These are phyloP conservation scores for Zygogramma bicolorata DNA, from an alignment of 2,888 invertebrate species.

Conservation along the genomic window DNA sequence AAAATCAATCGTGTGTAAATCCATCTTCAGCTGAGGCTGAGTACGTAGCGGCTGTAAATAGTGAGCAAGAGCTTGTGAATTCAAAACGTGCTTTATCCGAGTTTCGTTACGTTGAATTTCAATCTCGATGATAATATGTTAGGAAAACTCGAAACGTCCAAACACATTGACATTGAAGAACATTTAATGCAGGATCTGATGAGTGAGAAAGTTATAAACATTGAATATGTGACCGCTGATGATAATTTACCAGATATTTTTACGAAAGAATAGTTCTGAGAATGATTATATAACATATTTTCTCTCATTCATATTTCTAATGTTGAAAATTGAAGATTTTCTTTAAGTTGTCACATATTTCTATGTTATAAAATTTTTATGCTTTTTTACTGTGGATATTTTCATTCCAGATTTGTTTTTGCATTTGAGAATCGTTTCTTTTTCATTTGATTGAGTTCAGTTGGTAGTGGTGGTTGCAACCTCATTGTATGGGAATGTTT, in stretches of 20 bases:
- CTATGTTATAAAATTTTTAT: neutral
- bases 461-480: too few relatives aligned
- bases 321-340: constrained; percentile 17
- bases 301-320: neutral
- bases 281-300: constrained; percentile 19
- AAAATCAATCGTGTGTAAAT: constrained; percentile 34
- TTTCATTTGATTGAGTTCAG: too few relatives aligned
- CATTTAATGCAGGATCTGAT: too few relatives aligned
- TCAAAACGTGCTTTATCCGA: constrained; percentile 21
- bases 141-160: constrained; percentile 30
- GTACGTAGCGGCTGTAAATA: constrained; percentile 27
- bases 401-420: neutral
- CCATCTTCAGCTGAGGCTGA: constrained; percentile 40
- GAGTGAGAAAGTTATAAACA: constrained; percentile 14
- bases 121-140: constrained; percentile 16
- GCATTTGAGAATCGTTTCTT: too few relatives aligned
- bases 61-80: constrained; percentile 26
- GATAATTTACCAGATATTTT: constrained; percentile 25
- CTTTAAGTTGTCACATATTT: neutral
- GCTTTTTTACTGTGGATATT: neutral
- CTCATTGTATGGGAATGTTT: too few relatives aligned
- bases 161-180: constrained; percentile 26
- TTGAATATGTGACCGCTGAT: constrained; percentile 25
- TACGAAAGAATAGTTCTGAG: constrained; percentile 23
- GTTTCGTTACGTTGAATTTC: neutral